Evolutionary conservation across 2,113 vertebrate genomes (phyloP).

Genomic region (Corvus cornix): DNA sequence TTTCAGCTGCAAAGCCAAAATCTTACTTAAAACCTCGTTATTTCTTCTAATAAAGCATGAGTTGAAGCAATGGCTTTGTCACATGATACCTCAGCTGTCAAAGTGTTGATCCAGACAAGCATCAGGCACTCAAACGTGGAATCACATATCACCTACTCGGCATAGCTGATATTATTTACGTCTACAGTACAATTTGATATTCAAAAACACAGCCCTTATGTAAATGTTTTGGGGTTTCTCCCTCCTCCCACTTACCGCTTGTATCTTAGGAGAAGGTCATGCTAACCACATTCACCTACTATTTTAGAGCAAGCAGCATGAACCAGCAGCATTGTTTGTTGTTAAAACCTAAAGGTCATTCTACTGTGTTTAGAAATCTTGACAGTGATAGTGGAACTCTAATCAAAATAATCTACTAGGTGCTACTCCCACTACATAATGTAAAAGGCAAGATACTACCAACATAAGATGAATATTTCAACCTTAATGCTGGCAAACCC

Average conservation of each 20-base stretch:
- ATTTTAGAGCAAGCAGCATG: not conserved
- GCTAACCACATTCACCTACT: not conserved
- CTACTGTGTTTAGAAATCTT: slow-evolving; percentile 29
- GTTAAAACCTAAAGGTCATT: slow-evolving; percentile 9
- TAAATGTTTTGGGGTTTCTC: slow-evolving; percentile 19
- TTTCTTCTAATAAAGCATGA: not conserved
- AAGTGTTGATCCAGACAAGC: slow-evolving; percentile 18
- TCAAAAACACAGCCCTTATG: not conserved
- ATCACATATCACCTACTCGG: slow-evolving; percentile 56
- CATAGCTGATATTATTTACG: not conserved
- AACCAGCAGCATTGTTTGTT: not conserved
- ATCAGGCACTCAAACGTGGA: not conserved
- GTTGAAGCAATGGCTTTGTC: not conserved
- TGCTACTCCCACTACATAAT: not conserved
- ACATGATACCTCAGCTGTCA: slow-evolving; percentile 40
- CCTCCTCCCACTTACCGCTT: not conserved
- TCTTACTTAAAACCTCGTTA: not conserved
- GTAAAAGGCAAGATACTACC: not conserved
- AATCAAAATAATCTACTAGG: slow-evolving; percentile 20
- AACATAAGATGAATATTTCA: not conserved
- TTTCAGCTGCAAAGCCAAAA: not conserved
- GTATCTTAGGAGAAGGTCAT: not conserved
- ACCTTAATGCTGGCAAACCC: not conserved
- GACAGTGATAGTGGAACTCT: not conserved
- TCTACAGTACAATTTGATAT: not conserved